These are phyloP conservation scores for Microdon myrmicae DNA, from an alignment of 2,888 invertebrate genomes.

Conservation along the genomic window DNA sequence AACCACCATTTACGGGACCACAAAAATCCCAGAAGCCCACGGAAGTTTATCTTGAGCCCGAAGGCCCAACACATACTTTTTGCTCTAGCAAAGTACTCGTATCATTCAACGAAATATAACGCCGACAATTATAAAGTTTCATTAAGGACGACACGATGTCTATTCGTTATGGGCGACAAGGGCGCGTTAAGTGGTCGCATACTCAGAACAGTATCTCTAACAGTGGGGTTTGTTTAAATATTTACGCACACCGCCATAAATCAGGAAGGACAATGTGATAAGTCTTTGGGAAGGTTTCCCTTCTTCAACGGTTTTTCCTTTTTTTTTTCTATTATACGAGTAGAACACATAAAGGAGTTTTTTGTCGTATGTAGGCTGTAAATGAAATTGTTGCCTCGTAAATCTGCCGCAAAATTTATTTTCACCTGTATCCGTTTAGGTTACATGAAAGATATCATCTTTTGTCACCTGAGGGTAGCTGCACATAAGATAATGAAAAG, in stretches of 20 bases:
- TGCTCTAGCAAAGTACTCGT: not conserved
- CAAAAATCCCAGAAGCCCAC: not conserved
- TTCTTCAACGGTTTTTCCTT: not conserved
- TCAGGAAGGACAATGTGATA: slow-evolving; percentile 14
- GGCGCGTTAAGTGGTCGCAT: slow-evolving; percentile 2
- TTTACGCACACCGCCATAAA: slow-evolving; percentile 28
- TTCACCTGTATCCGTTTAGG: no score
- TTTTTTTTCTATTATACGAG: not conserved
- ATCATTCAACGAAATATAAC: not conserved
- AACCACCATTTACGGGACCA: slow-evolving; percentile 4
- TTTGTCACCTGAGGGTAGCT: no score
- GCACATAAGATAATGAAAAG: no score
- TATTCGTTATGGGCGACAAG: slow-evolving; percentile 12
- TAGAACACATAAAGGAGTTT: no score
- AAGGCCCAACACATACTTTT: no score
- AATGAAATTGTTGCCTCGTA: no score
- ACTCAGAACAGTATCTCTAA: not conserved
- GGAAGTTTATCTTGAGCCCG: slow-evolving; percentile 17
- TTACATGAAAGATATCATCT: no score
- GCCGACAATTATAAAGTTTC: slow-evolving; percentile 32
- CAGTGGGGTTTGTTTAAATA: slow-evolving; percentile 23
- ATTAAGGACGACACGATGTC: slow-evolving; percentile 11
- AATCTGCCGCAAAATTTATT: no score
- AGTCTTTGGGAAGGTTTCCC: no score
- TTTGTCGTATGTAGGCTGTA: no score